Conservation (phyloP, 2,113 vertebrate species). For the Pygathrix nemaeus region DNA sequence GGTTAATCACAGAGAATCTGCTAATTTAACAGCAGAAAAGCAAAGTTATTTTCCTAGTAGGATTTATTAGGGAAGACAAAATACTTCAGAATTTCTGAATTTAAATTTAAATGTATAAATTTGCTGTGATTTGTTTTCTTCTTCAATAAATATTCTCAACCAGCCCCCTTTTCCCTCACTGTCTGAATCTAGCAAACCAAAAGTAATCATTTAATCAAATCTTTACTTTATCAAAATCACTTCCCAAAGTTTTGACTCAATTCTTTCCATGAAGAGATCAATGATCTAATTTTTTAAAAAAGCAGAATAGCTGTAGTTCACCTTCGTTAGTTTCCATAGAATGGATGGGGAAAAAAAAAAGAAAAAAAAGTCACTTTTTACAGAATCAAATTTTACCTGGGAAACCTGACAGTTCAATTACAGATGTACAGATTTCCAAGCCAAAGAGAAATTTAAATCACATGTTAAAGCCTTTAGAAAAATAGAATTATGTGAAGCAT, state of each 20-base stretch:
- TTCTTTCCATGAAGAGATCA: neutral
- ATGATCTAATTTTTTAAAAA: neutral
- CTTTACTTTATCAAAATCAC: neutral
- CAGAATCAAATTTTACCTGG: neutral
- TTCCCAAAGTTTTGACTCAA: slow-evolving; percentile 7
- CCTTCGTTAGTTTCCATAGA: slow-evolving; percentile 27
- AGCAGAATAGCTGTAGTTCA: neutral
- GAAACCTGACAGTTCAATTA: slow-evolving; percentile 30
- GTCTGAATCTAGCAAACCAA: neutral
- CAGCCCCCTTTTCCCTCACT: neutral
- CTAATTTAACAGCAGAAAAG: neutral
- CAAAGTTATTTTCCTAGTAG: slow-evolving; percentile 19
- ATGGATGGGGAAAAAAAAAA: neutral
- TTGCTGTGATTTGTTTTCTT: neutral
- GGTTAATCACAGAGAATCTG: neutral
- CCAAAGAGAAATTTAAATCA: slow-evolving; percentile 42
- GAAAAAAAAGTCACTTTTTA: neutral
- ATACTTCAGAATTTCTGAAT: neutral
- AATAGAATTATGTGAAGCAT: neutral
- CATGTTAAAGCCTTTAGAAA: slow-evolving; percentile 44
- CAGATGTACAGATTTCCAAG: slow-evolving; percentile 13
- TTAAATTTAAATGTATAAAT: neutral
- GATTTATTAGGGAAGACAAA: neutral
- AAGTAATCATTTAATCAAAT: neutral
- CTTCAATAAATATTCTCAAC: neutral